Evolutionary conservation across 2,113 vertebrate species (phyloP).

Genomic region (Stegastes partitus): DNA sequence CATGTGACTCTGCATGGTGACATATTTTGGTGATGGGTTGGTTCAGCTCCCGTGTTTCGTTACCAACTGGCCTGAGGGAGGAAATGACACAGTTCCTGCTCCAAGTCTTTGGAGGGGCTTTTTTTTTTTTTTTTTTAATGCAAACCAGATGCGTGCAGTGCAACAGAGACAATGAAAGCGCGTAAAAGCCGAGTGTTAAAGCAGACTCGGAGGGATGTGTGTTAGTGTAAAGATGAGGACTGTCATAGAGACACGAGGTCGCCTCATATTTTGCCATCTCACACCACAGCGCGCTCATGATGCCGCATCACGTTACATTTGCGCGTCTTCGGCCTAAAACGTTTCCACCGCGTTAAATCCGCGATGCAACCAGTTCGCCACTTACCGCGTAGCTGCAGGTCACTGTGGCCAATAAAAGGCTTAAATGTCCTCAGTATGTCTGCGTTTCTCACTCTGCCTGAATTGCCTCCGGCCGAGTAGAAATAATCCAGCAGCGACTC

Average conservation of each 20-base stretch:
- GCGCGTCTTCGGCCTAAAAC: background rate
- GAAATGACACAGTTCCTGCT: conserved; percentile 77
- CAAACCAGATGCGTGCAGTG: conserved; percentile 74
- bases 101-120: conserved; percentile 44
- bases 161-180: conserved; percentile 25
- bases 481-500: conserved; percentile 85
- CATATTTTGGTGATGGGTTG: conserved; percentile 19
- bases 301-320: background rate
- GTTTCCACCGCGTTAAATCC: background rate
- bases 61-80: conserved; percentile 38
- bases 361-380: conserved; percentile 17
- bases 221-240: background rate
- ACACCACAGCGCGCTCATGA: background rate
- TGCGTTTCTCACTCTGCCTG: conserved; percentile 82
- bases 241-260: conserved; percentile 9
- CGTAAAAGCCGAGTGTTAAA: background rate
- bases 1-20: conserved; percentile 16
- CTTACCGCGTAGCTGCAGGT: conserved; percentile 84
- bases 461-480: conserved; percentile 72
- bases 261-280: background rate
- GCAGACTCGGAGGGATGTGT: background rate
- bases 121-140: conserved; percentile 66
- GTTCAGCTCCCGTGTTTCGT: conserved; percentile 6
- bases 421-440: conserved; percentile 84
- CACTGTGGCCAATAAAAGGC: conserved; percentile 84